phyloP scores from a whole-genome alignment of 2,113 vertebrate species.

The Psittacus erithacus region DNA sequence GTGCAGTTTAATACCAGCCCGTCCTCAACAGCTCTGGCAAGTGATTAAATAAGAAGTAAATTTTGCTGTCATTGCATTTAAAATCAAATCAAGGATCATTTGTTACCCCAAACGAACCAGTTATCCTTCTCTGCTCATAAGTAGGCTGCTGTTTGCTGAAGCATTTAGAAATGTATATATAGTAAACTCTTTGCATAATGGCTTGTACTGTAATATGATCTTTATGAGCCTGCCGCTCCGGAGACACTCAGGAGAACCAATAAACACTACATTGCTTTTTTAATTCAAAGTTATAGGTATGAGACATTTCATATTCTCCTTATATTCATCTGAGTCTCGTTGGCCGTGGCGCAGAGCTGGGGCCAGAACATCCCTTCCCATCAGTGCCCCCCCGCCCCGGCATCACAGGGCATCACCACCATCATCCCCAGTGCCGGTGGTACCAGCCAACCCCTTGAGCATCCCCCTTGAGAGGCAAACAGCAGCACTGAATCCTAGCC shows the following conservation, averaged over 20 bases:
- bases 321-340: not conserved
- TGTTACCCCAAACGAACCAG: conserved; percentile 79
- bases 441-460: not conserved
- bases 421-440: rapidly evolving
- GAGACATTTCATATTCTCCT: not conserved
- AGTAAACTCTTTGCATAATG: conserved; percentile 70
- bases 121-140: conserved; percentile 70
- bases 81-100: conserved; percentile 82
- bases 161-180: conserved; percentile 72
- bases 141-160: conserved; percentile 73
- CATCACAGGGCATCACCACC: rapidly evolving
- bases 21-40: conserved; percentile 63
- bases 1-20: conserved; percentile 58
- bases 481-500: rapidly evolving
- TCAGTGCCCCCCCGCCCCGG: rapidly evolving
- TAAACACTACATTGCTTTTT: conserved; percentile 66
- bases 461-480: rapidly evolving
- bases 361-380: not conserved
- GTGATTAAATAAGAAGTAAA: conserved; percentile 81
- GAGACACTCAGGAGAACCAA: conserved; percentile 36
- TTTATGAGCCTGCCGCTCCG: conserved; percentile 68
- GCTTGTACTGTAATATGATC: conserved; percentile 65
- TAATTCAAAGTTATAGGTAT: conserved; percentile 73
- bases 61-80: conserved; percentile 79
- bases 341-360: not conserved